Conservation (phyloP, 2,113 vertebrate genomes). For the Ia io region DNA sequence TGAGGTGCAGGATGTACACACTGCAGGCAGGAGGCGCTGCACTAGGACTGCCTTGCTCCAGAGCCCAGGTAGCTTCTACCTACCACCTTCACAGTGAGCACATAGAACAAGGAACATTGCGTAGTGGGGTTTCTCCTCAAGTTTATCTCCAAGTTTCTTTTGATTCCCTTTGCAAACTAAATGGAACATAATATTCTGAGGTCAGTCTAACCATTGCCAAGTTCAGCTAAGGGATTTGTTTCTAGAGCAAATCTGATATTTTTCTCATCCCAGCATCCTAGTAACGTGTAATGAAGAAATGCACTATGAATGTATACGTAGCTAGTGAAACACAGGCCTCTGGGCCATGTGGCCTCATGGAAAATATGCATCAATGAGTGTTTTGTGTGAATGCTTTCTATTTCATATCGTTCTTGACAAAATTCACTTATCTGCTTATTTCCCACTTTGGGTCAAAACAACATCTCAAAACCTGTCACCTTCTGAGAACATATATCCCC, state of each 20-base stretch:
- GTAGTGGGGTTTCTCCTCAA: neutral
- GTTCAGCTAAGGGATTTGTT: neutral
- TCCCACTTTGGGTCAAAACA: neutral
- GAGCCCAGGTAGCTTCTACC: neutral
- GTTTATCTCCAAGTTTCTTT: neutral
- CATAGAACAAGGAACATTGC: neutral
- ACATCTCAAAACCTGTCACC: neutral
- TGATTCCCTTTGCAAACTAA: neutral
- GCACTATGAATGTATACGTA: neutral
- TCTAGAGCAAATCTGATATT: neutral
- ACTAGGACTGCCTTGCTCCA: neutral
- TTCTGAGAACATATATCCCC: neutral
- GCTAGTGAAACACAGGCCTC: neutral
- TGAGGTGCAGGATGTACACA: neutral
- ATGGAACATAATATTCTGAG: neutral
- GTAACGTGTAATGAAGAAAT: neutral
- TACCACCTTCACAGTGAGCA: accelerated
- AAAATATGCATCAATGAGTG: neutral
- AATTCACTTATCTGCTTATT: neutral
- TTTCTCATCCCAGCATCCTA: neutral
- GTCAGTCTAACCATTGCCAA: neutral
- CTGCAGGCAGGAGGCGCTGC: no score
- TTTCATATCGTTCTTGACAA: neutral
- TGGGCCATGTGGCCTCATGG: neutral
- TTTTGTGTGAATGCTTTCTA: neutral